These are phyloP conservation scores for Ochotona princeps DNA, from an alignment of 2,113 vertebrate species.

Conservation along the genomic window DNA sequence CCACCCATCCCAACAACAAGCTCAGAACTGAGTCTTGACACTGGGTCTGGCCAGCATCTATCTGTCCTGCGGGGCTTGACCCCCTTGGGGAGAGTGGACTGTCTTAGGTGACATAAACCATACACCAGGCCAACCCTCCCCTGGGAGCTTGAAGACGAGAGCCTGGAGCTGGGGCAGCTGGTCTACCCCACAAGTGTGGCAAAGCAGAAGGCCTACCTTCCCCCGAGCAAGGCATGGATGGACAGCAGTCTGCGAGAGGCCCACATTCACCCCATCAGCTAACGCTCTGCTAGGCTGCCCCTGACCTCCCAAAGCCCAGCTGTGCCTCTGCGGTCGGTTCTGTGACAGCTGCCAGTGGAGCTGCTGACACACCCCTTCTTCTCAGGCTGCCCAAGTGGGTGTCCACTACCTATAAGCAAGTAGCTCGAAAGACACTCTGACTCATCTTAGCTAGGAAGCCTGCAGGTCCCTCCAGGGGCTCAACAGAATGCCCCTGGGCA, in stretches of 20 bases:
- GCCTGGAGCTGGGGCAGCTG: not conserved
- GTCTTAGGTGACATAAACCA: not conserved
- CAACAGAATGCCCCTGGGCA: not conserved
- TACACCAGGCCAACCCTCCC: not conserved
- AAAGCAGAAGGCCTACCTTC: not conserved
- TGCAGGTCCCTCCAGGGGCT: not conserved
- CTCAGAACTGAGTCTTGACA: not conserved
- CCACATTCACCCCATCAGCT: not conserved
- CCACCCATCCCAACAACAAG: not conserved
- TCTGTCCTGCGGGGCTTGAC: not conserved
- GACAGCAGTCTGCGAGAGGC: not conserved
- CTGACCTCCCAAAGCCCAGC: not conserved
- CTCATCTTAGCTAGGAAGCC: not conserved
- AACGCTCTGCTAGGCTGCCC: not conserved
- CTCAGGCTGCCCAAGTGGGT: not conserved
- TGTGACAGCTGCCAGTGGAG: not conserved
- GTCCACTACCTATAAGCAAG: not conserved
- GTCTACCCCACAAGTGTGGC: not conserved
- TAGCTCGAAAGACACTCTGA: not conserved
- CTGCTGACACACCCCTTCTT: not conserved
- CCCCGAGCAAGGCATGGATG: too few relatives aligned
- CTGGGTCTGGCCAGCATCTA: not conserved
- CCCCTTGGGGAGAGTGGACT: not conserved
- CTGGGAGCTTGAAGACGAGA: not conserved
- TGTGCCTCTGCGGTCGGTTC: not conserved